Conservation (phyloP, 2,888 invertebrate species). For the Xylota segnis region DNA sequence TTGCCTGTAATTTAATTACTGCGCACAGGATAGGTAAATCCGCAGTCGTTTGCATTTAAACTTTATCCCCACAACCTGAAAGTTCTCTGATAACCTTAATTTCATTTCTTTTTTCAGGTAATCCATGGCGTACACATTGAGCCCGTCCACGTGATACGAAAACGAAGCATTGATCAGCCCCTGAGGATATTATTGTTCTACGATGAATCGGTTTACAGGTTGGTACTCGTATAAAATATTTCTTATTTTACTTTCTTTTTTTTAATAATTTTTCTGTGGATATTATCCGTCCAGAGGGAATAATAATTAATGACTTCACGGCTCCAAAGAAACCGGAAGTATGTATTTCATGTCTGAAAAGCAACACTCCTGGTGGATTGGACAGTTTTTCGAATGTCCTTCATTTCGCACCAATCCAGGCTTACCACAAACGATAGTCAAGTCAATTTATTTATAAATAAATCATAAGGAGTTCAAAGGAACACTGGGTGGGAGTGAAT, state of each 20-base stretch:
- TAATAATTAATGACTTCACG: background rate
- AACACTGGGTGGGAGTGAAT: background rate
- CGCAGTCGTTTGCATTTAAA: background rate
- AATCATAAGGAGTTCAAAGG: background rate
- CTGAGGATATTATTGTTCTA: slow-evolving; percentile 93
- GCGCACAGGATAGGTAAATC: background rate
- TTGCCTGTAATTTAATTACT: background rate
- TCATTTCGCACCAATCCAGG: background rate
- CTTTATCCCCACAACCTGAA: background rate
- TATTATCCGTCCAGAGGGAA: background rate
- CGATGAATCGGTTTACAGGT: slow-evolving; percentile 95
- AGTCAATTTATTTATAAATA: slow-evolving; percentile 7
- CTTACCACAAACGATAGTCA: background rate
- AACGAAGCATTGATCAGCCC: slow-evolving; percentile 92
- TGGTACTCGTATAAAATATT: slow-evolving; percentile 83
- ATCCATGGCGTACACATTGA: slow-evolving; percentile 93
- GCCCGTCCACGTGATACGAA: slow-evolving; percentile 90
- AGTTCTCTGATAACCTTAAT: background rate
- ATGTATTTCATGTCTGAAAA: background rate
- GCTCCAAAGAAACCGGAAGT: background rate
- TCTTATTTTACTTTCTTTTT: too few species aligned
- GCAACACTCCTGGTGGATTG: background rate
- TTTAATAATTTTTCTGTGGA: background rate
- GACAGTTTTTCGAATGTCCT: background rate
- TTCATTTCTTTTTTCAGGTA: slow-evolving; percentile 87